phyloP scores from a whole-genome alignment of 2,888 invertebrate species.

The Emmelina monodactyla region DNA sequence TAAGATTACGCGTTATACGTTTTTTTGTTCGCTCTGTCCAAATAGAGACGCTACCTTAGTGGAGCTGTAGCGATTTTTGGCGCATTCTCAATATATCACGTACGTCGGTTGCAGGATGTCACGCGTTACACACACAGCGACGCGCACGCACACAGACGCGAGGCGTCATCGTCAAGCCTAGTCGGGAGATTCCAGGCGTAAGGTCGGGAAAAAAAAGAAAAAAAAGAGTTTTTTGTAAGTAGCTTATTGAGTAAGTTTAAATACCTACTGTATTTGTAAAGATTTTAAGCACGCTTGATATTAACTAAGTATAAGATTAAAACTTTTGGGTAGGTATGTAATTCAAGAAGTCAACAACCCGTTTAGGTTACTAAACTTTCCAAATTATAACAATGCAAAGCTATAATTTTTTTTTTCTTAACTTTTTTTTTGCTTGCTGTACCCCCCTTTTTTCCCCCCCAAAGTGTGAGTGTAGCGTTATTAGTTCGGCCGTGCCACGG shows the following conservation, averaged over 20 bases:
- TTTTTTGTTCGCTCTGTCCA: no score
- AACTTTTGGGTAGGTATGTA: no score
- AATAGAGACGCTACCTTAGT: neutral
- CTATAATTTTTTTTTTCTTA: conserved; percentile 7
- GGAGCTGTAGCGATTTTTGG: conserved; percentile 46
- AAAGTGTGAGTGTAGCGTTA: conserved; percentile 54
- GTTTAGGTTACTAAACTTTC: no score
- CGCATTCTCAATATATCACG: conserved; percentile 60
- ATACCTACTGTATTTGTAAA: neutral
- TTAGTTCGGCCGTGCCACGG: conserved; percentile 34
- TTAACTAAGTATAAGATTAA: no score
- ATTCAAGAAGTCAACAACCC: no score
- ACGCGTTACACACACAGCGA: conserved; percentile 26
- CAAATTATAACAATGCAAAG: no score
- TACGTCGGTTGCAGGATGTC: conserved; percentile 46
- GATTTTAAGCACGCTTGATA: neutral
- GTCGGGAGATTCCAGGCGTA: conserved; percentile 30
- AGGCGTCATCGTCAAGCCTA: conserved; percentile 50
- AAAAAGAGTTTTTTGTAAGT: conserved; percentile 11
- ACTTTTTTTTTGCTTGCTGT: neutral
- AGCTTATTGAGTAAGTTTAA: neutral
- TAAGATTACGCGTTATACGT: no score
- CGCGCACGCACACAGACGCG: conserved; percentile 32
- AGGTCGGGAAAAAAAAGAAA: conserved; percentile 29
- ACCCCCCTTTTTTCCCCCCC: conserved; percentile 34